A percentile compares a stretch with the other conserved stretches of the same genome.
Conservation (phyloP, 2,888 invertebrate genomes). For the Calameuta idolon region DNA sequence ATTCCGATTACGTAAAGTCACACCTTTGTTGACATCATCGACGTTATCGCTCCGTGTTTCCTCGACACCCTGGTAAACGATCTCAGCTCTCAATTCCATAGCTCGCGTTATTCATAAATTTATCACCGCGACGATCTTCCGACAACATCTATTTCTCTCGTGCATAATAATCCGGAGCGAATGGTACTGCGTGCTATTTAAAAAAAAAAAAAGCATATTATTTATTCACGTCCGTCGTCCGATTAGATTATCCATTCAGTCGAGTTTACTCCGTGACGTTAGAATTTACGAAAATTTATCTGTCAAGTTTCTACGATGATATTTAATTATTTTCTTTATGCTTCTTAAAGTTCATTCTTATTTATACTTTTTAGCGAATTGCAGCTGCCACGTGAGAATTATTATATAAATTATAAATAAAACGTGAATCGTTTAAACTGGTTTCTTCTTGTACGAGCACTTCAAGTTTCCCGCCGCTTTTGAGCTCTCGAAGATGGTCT, state of each 20-base stretch:
- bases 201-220: not conserved
- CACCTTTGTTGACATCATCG: not conserved
- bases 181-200: not conserved
- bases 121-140: not conserved
- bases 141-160: not conserved
- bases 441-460: not conserved
- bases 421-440: too few species aligned
- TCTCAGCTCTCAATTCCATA: not conserved
- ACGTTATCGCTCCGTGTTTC: not conserved
- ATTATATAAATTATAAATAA: too few species aligned
- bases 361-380: not conserved
- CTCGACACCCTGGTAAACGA: not conserved
- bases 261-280: not conserved
- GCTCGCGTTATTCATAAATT: not conserved
- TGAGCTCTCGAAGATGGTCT: not conserved
- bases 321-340: not conserved
- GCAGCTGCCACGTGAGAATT: too few species aligned
- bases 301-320: not conserved
- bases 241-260: not conserved
- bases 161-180: not conserved
- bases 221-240: not conserved
- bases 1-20: not conserved
- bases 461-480: not conserved
- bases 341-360: not conserved
- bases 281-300: not conserved